Evolutionary conservation across 2,888 invertebrate species (phyloP), one percentile per base, ranked within the genome.

Genomic region (Caenorhabditis virilis): DNA sequence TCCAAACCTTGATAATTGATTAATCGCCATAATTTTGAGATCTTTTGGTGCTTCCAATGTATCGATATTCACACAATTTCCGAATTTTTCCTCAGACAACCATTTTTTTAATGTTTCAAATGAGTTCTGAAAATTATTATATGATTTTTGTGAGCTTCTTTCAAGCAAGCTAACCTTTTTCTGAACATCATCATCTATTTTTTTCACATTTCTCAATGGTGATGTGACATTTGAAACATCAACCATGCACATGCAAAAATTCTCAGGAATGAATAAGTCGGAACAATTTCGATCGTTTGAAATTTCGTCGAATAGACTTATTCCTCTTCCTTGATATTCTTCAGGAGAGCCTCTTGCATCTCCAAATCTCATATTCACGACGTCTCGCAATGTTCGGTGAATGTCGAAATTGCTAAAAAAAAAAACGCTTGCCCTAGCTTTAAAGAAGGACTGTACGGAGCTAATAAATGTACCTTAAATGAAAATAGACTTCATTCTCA

Each of bases 51-150:
- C 27, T 43, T 54, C 46, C 27, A 65, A 20, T 42, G 50, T 57
- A 11, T 30, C 45, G n/a, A 52, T 35, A 35, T 59, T 46, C 7
- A 71, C n/a, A 39, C 64, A 71, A 23, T 48, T 36, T 5, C 52
- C 61, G n/a, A 71, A 39, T 20, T 47, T 58, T 20, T 64, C 50
- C 7, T 47, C 46, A 42, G 41, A 52, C 46, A 71, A 38, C 71
- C 71, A 71, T 4, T 9, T 56, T 46, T 55, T 55, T 26, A 69
- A 22, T 33, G 58, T 52, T 11, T 59, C 46, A 13, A 66, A 46
- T 23, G 53, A 48, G 20, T 53, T 52, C 66, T 69, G 54, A 55
- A 55, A 23, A 0, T 41, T 52, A 49, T 49, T 41, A 9, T 2
- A 2, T 38, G 15, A 16, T 36, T 57, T 50, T 33, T 15, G n/a